These are phyloP conservation scores for Elymnias hypermnestra DNA, from an alignment of 1,140 invertebrate genomes.

Conservation along the genomic window DNA sequence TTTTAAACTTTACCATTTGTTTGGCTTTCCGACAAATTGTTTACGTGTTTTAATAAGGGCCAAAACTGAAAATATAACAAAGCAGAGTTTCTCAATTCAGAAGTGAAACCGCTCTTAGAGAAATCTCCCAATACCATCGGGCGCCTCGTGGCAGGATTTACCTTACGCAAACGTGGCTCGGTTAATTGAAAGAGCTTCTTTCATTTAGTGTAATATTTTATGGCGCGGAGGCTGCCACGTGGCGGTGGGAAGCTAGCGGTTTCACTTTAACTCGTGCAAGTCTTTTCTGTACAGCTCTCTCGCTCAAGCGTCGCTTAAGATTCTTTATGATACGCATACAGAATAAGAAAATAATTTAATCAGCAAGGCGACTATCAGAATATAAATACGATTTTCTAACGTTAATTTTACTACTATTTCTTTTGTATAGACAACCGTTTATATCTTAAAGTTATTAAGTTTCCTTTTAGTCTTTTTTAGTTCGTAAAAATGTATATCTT, in stretches of 20 bases:
- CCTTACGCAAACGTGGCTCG: conserved; percentile 65
- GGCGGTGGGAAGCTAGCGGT: conserved; percentile 38
- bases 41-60: too few relatives aligned
- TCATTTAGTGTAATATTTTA: conserved; percentile 71
- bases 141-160: conserved; percentile 56
- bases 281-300: conserved; percentile 38
- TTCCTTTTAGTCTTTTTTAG: neutral
- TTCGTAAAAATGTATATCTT: neutral
- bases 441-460: neutral
- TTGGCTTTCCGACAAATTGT: too few relatives aligned
- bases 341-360: conserved; percentile 65
- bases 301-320: conserved; percentile 38
- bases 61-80: conserved; percentile 8
- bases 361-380: conserved; percentile 46
- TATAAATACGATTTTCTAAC: conserved; percentile 58
- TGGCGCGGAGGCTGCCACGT: conserved; percentile 39
- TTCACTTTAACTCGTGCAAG: conserved; percentile 41
- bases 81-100: conserved; percentile 9
- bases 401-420: conserved; percentile 48
- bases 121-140: conserved; percentile 38
- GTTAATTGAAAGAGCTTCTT: conserved; percentile 73
- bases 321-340: conserved; percentile 43
- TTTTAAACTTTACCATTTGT: too few relatives aligned
- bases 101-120: conserved; percentile 35
- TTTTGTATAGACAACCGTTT: conserved; percentile 30